A percentile compares a stretch with the other conserved stretches of the same genome.
Conservation (phyloP, 2,797 vertebrate genomes). For the Tolypeutes matacus region DNA sequence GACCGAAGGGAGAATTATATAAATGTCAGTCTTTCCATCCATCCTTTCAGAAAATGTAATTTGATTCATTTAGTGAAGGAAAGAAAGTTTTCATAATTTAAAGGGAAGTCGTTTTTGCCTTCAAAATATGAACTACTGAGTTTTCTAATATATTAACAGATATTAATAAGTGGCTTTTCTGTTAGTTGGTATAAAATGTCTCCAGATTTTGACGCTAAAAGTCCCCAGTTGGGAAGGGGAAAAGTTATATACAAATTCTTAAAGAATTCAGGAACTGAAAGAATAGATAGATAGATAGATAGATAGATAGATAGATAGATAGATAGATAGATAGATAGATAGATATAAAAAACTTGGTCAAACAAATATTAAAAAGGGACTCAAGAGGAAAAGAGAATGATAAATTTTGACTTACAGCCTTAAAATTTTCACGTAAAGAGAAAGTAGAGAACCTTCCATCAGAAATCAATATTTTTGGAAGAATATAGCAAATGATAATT, state of each 20-base stretch:
- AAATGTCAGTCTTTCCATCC: neutral
- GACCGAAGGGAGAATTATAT: neutral
- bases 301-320: no score
- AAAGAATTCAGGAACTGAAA: neutral
- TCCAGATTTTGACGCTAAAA: neutral
- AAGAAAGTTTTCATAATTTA: neutral
- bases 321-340: no score
- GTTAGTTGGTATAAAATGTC: neutral
- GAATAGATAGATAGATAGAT: no score
- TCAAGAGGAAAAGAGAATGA: neutral
- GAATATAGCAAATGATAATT: neutral
- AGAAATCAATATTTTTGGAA: neutral
- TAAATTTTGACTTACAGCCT: neutral
- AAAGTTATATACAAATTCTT: neutral
- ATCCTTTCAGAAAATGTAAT: conserved; percentile 1
- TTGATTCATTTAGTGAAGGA: neutral
- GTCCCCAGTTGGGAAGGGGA: neutral
- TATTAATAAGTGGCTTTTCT: neutral
- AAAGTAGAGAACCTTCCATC: neutral
- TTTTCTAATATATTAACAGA: neutral
- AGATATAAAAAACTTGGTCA: neutral
- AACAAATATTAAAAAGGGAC: neutral
- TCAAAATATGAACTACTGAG: neutral
- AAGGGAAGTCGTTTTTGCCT: neutral
- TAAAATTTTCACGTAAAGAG: neutral